Evolutionary conservation across 2,113 vertebrate species (phyloP).

Genomic region (Vidua chalybeata): DNA sequence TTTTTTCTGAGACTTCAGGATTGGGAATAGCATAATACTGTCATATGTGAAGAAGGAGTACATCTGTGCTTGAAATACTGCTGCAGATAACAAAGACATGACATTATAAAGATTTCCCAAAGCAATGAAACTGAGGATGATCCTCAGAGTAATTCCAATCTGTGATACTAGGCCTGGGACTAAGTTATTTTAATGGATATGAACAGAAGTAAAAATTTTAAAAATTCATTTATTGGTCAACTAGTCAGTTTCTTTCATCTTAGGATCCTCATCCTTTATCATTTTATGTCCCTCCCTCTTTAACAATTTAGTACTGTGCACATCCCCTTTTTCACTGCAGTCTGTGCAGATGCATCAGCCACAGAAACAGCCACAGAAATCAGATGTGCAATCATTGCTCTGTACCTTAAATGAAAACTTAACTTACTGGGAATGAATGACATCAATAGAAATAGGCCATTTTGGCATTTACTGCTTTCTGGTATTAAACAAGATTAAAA

Average conservation of each 20-base stretch:
- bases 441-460: background rate
- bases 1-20: background rate
- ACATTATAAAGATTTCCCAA: background rate
- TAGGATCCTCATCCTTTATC: background rate
- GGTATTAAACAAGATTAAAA: slow-evolving; percentile 12
- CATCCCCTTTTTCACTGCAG: background rate
- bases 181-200: background rate
- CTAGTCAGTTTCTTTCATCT: background rate
- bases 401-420: slow-evolving; percentile 6
- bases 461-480: slow-evolving; percentile 28
- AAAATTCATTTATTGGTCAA: background rate
- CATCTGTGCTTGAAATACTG: background rate
- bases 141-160: background rate
- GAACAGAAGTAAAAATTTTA: background rate
- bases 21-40: background rate
- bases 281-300: background rate
- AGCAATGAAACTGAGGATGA: background rate
- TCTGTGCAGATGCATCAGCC: background rate
- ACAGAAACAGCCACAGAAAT: background rate
- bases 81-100: background rate
- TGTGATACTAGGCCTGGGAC: background rate
- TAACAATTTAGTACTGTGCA: background rate
- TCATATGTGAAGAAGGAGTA: background rate
- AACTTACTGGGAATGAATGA: background rate
- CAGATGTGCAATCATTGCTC: background rate